These are phyloP conservation scores for Mythimna lalbum DNA, from an alignment of 2,888 invertebrate species.

Conservation along the genomic window DNA sequence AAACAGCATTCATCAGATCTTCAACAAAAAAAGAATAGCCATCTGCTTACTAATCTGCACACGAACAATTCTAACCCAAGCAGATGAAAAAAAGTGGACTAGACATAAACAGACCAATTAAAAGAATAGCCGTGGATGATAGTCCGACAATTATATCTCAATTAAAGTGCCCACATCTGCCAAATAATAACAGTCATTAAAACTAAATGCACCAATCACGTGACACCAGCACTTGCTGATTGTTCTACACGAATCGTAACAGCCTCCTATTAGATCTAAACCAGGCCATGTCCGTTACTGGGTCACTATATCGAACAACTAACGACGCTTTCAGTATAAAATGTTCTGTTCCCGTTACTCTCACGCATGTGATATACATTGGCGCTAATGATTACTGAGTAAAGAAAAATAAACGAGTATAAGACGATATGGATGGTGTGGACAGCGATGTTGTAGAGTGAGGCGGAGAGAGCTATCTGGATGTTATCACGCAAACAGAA, in stretches of 20 bases:
- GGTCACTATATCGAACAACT: conserved; percentile 72
- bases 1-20: conserved; percentile 2
- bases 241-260: conserved; percentile 61
- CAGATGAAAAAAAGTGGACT: conserved; percentile 25
- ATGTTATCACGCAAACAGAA: conserved; percentile 79
- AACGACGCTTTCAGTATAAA: conserved; percentile 48
- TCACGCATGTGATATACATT: conserved; percentile 63
- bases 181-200: conserved; percentile 49
- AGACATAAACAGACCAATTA: conserved; percentile 31
- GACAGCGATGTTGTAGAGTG: conserved; percentile 59
- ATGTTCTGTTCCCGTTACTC: conserved; percentile 41
- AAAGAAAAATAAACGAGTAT: conserved; percentile 42
- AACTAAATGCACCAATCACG: conserved; percentile 50
- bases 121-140: conserved; percentile 27
- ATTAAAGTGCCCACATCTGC: conserved; percentile 34
- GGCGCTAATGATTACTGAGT: conserved; percentile 49
- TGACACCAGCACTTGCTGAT: conserved; percentile 59
- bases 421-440: conserved; percentile 67
- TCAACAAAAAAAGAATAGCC: conserved; percentile 1
- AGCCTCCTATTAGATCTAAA: conserved; percentile 66
- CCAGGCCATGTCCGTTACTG: conserved; percentile 74
- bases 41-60: neutral
- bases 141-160: conserved; percentile 25
- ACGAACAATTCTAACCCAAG: conserved; percentile 20
- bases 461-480: conserved; percentile 76